These are phyloP conservation scores for Crematogaster levior DNA, from an alignment of 2,888 invertebrate genomes.

Conservation along the genomic window DNA sequence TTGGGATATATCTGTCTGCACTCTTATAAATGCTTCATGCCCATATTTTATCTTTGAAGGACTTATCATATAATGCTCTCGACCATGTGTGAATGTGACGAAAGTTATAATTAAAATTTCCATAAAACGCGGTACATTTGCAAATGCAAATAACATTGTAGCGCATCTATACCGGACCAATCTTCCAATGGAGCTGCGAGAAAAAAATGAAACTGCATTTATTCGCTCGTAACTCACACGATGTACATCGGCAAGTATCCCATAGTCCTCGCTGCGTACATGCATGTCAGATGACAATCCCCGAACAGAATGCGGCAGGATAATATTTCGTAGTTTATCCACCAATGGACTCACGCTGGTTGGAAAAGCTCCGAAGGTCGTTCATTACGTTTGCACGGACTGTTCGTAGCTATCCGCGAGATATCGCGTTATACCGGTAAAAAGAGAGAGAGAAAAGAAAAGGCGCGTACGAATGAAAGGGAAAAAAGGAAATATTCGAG, in stretches of 20 bases:
- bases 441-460: constrained; percentile 32
- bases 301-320: constrained; percentile 45
- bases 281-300: constrained; percentile 54
- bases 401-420: constrained; percentile 57
- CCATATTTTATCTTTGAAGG: background rate
- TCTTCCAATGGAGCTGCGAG: background rate
- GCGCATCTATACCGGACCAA: background rate
- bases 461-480: constrained; percentile 20
- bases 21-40: background rate
- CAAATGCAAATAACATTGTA: background rate
- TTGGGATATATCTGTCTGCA: background rate
- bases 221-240: constrained; percentile 17
- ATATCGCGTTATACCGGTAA: constrained; percentile 54
- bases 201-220: constrained; percentile 9
- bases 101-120: background rate
- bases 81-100: background rate
- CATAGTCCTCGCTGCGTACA: constrained; percentile 10
- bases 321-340: constrained; percentile 70
- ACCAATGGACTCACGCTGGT: constrained; percentile 30
- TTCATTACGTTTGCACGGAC: constrained; percentile 61
- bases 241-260: constrained; percentile 9
- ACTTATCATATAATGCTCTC: background rate
- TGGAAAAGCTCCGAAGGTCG: constrained; percentile 56
- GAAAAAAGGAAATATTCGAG: constrained; percentile 52
- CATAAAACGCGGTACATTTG: background rate